Percentiles rank a stretch among this genome's conserved stretches.
Evolutionary conservation across 1,140 invertebrate species (phyloP).

Genomic region (Drosophila pachea): DNA sequence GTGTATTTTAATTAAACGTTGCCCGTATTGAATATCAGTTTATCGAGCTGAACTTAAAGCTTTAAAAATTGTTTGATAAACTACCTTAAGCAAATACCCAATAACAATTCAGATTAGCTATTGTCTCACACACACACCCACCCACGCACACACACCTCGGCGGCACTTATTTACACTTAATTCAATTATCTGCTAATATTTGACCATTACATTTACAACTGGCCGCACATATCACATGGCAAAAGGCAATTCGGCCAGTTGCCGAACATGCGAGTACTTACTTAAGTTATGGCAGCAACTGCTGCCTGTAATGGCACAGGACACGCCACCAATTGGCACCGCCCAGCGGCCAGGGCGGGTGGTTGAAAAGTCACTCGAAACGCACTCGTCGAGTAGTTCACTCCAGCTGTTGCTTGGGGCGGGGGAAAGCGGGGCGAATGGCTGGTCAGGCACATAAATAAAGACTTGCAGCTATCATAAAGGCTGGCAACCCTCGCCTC

Average conservation of each 20-base stretch:
- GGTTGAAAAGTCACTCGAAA: slow-evolving; percentile 31
- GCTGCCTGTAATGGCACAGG: slow-evolving; percentile 20
- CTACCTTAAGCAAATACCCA: slow-evolving; percentile 1
- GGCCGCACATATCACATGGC: slow-evolving; percentile 21
- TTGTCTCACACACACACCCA: slow-evolving; percentile 4
- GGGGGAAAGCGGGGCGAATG: background rate
- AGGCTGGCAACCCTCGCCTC: slow-evolving; percentile 2
- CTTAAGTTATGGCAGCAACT: slow-evolving; percentile 19
- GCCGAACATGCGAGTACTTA: slow-evolving; percentile 20
- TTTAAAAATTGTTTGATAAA: slow-evolving; percentile 24
- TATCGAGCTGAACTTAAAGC: slow-evolving; percentile 23
- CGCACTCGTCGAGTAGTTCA: too few species aligned
- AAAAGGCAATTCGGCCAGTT: slow-evolving; percentile 34
- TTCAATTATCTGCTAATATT: slow-evolving; percentile 72
- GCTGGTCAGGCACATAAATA: slow-evolving; percentile 44
- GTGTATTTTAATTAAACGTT: slow-evolving; percentile 67
- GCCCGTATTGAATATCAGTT: slow-evolving; percentile 27
- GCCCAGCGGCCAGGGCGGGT: slow-evolving; percentile 1
- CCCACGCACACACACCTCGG: slow-evolving; percentile 16
- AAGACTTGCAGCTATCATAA: slow-evolving; percentile 40
- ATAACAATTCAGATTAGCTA: slow-evolving; percentile 23
- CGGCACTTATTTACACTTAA: slow-evolving; percentile 53
- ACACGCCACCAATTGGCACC: slow-evolving; percentile 26
- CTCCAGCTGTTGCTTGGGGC: background rate
- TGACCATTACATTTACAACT: slow-evolving; percentile 44